Evolutionary conservation across 2,888 invertebrate species (phyloP).

Genomic region (Cryptophagus acutangulus): DNA sequence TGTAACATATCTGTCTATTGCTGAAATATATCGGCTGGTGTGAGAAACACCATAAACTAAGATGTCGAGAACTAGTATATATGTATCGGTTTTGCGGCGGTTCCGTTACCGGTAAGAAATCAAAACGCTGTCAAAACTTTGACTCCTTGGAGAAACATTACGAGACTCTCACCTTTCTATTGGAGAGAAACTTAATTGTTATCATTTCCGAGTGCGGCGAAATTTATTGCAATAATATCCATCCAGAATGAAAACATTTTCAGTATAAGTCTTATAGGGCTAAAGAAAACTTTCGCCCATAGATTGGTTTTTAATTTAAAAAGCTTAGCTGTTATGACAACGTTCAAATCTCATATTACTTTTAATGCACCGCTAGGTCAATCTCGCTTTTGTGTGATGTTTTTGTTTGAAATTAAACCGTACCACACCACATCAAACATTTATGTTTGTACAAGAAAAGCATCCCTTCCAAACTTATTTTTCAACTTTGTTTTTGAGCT

Average conservation of each 20-base stretch:
- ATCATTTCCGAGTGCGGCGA: constrained; percentile 14
- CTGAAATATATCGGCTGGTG: constrained; percentile 19
- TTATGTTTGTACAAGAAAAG: too few relatives aligned
- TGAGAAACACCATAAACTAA: constrained; percentile 34
- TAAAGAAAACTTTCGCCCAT: too few relatives aligned
- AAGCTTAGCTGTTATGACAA: constrained; percentile 3
- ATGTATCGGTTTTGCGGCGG: constrained; percentile 24
- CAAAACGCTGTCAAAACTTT: constrained; percentile 34
- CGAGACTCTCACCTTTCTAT: too few relatives aligned
- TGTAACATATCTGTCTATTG: constrained; percentile 4
- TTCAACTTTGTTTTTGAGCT: too few relatives aligned
- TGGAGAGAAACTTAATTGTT: constrained; percentile 19
- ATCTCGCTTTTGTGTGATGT: too few relatives aligned
- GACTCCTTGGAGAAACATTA: constrained; percentile 28
- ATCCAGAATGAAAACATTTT: too few relatives aligned
- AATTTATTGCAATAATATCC: too few relatives aligned
- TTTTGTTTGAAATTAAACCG: too few relatives aligned
- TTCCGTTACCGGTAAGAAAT: constrained; percentile 36
- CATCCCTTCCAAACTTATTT: too few relatives aligned
- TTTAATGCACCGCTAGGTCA: constrained; percentile 1
- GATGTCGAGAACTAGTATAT: constrained; percentile 23
- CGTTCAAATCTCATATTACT: constrained; percentile 1
- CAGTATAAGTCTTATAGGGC: too few relatives aligned
- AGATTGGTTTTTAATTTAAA: too few relatives aligned
- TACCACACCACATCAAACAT: too few relatives aligned